Base-by-base conservation (phyloP, 1,140 invertebrate genomes). In the Littorina saxatilis region DNA sequence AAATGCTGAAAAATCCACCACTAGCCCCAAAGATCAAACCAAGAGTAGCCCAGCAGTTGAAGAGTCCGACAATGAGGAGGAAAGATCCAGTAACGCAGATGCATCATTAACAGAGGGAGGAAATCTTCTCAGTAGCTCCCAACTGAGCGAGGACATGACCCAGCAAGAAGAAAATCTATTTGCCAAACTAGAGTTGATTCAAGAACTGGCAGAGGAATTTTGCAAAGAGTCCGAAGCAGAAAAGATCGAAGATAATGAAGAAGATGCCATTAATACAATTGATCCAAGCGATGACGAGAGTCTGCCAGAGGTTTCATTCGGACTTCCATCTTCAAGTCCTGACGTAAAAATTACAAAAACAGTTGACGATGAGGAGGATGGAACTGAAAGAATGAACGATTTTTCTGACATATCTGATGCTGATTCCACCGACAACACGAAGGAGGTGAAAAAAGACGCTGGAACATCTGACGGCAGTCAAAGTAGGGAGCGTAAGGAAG, bases 141-240 rank as follows among this genome's bases (percentile, higher is more conserved):
- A 61, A 29, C 27, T 23, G 58, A 29, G 50, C 47, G 47, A 68
- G 23, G 68, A 76, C 58, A 74, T 73, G 55, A 50, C 40, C 32
- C 75, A 55, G 70, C 85, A 29, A 20, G 82, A 82, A 58, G 86
- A 89, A 84, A 89, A 87, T 82, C 79, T 84, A 27, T 84, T 84
- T 66, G 88, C 87, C 32, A 85, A 89, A 39, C 79, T 88, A 23
- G 86, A 87, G 85, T 88, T 87, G 29, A 73, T 89, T n/a, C 85
- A 88, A 61, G 85, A 92, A 87, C 87, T 93, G 87, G 85, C 87
- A 68, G 87, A 88, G 90, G 92, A 90, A 76, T 87, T 90, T 77
- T 83, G 83, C 83, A 91, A 89, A 80, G 90, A 87, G n/a, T 78
- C 76, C 37, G n/a, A 27, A 23, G 55, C 37, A n/a, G 58, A 58